Conservation (phyloP, 2,888 invertebrate genomes). For the Mythimna impura region DNA sequence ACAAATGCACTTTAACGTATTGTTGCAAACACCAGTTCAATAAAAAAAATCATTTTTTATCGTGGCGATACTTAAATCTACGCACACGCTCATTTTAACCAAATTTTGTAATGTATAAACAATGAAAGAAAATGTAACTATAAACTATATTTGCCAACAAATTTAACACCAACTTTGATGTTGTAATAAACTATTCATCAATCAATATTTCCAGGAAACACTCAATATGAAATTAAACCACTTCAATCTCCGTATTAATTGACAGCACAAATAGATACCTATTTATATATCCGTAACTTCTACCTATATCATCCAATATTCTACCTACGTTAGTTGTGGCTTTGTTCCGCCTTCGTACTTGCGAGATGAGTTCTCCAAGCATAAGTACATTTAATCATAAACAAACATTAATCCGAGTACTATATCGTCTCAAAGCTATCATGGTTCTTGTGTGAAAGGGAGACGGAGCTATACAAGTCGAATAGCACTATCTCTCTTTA, state of each 20-base stretch:
- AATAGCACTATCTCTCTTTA: too few species aligned
- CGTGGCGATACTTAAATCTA: too few species aligned
- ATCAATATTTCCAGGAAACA: constrained; percentile 17
- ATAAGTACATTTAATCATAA: constrained; percentile 52
- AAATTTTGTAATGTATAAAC: too few species aligned
- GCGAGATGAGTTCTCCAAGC: constrained; percentile 46
- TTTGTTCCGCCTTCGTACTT: constrained; percentile 40
- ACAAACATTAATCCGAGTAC: constrained; percentile 29
- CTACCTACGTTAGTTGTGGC: constrained; percentile 38
- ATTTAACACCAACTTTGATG: neutral
- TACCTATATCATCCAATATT: constrained; percentile 21
- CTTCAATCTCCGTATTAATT: constrained; percentile 21
- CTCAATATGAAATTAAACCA: constrained; percentile 8
- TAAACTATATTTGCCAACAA: too few species aligned
- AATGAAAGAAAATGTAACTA: too few species aligned
- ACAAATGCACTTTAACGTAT: neutral
- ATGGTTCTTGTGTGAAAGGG: too few species aligned
- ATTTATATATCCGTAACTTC: constrained; percentile 18
- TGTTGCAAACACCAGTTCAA: neutral
- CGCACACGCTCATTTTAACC: too few species aligned
- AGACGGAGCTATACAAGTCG: too few species aligned
- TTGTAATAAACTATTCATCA: neutral
- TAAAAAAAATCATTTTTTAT: too few species aligned
- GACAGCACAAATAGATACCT: constrained; percentile 11
- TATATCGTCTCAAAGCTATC: too few species aligned